These are phyloP conservation scores for Graphium colonna DNA, from an alignment of 2,888 invertebrate species.

Conservation along the genomic window DNA sequence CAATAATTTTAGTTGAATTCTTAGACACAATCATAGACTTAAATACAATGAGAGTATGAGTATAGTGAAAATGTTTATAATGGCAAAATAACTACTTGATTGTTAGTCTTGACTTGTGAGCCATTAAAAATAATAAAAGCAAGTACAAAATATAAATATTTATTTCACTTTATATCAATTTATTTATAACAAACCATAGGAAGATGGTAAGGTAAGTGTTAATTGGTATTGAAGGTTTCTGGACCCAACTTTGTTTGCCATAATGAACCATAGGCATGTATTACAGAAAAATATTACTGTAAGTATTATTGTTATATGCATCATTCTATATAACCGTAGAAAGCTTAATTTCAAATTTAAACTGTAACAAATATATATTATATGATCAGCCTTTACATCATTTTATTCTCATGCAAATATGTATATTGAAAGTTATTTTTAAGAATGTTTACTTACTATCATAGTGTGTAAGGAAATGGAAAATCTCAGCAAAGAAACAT, in stretches of 20 bases:
- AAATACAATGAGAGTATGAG: too few species aligned
- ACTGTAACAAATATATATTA: constrained; percentile 47
- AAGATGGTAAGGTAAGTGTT: constrained; percentile 46
- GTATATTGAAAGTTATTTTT: too few species aligned
- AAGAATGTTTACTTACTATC: too few species aligned
- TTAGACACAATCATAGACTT: too few species aligned
- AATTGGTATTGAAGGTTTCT: constrained; percentile 55
- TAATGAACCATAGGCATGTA: constrained; percentile 65
- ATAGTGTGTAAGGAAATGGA: not conserved
- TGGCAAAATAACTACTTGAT: too few species aligned
- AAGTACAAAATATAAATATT: constrained; percentile 13
- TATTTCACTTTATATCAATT: constrained; percentile 3
- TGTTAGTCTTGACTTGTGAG: too few species aligned
- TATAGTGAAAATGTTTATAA: too few species aligned
- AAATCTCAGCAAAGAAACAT: not conserved
- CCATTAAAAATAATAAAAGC: not conserved
- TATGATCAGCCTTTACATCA: too few species aligned
- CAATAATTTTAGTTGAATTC: too few species aligned
- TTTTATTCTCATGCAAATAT: too few species aligned
- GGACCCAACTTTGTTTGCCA: constrained; percentile 58
- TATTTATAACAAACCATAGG: constrained; percentile 4
- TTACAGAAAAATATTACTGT: constrained; percentile 68
- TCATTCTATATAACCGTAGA: constrained; percentile 59
- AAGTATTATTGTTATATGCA: constrained; percentile 69
- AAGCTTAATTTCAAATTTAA: constrained; percentile 61